These are phyloP conservation scores for Crenichthys baileyi DNA, from an alignment of 2,797 vertebrate species.

Conservation along the genomic window DNA sequence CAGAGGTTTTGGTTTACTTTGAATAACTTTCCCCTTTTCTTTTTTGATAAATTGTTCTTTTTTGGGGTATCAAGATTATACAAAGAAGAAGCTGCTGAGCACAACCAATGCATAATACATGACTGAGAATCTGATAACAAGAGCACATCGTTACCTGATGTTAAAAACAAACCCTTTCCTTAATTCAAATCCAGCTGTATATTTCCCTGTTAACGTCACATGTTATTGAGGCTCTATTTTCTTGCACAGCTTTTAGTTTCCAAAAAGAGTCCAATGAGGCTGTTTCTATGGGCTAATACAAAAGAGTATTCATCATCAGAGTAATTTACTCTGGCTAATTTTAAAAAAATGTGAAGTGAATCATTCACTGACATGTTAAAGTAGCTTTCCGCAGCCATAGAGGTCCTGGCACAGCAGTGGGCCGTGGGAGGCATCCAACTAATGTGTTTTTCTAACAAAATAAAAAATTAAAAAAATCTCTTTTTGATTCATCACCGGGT, in stretches of 20 bases:
- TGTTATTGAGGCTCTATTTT: conserved; percentile 1
- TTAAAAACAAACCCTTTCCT: conserved; percentile 40
- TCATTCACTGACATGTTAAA: conserved; percentile 48
- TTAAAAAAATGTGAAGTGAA: conserved; percentile 35
- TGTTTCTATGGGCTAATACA: conserved; percentile 14
- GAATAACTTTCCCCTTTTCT: conserved; percentile 48
- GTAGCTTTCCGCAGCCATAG: conserved; percentile 24
- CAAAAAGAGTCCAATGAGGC: neutral
- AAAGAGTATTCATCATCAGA: conserved; percentile 38
- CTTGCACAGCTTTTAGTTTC: conserved; percentile 4
- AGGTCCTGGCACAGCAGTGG: conserved; percentile 26
- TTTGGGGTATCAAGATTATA: conserved; percentile 58
- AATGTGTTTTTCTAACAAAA: conserved; percentile 41
- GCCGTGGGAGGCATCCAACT: conserved; percentile 35
- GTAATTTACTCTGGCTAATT: conserved; percentile 34
- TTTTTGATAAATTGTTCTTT: conserved; percentile 61
- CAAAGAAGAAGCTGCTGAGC: conserved; percentile 52
- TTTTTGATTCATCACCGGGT: conserved; percentile 33
- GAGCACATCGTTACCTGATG: conserved; percentile 36
- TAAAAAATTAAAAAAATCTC: conserved; percentile 29
- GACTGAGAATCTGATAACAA: conserved; percentile 47
- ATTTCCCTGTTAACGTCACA: conserved; percentile 19
- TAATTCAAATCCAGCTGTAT: conserved; percentile 43
- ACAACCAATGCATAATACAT: conserved; percentile 63
- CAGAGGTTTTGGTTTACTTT: conserved; percentile 45